Evolutionary conservation across 2,113 vertebrate species (phyloP), one percentile per base, ranked within the genome.

Genomic region (Ptilorrhoa leucosticta): DNA sequence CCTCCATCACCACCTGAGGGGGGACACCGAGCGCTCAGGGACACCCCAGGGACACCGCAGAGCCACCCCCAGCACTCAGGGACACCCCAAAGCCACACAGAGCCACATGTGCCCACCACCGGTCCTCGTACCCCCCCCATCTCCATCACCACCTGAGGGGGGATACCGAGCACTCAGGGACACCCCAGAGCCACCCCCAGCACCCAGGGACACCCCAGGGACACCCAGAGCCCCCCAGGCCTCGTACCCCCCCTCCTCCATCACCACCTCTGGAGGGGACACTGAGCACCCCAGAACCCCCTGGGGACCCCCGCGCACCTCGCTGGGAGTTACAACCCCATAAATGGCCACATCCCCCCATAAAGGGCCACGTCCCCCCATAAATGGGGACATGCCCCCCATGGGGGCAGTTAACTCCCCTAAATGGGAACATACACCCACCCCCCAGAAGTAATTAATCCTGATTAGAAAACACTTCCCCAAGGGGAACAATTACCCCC

Each of bases 11-110:
- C 87, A 75, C 78, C 69, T 88, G 58, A 0, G 20, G 21, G 61
- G 61, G 61, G 48, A 13, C 23, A 13, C 1, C 0, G 8, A 1
- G 23, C 0, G 4, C 13, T 35, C 10, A 24, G 42, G n/a, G 56
- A 58, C 71, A 16, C 1, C 33, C 10, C 14, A 58, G 42, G n/a
- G 56, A 58, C 71, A 16, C 1, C 33, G 8, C 14, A 58, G 40
- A 1, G 70, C 11, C 58, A 63, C 9, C 16, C 13, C 21, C 2
- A 17, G 50, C 26, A 24, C 47, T 6, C 47, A 30, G 50, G 50
- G 26, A 15, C 27, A 14, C 27, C 50, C 27, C 50, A 30, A 15
- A 11, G 50, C 24, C n/a, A n/a, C n/a, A n/a, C n/a, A n/a, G n/a
- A n/a, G n/a, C n/a, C n/a, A n/a, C n/a, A n/a, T n/a, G n/a, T n/a